Evolutionary conservation across 2,797 vertebrate species (phyloP).

Genomic region (Pseudomugil gertrudae): DNA sequence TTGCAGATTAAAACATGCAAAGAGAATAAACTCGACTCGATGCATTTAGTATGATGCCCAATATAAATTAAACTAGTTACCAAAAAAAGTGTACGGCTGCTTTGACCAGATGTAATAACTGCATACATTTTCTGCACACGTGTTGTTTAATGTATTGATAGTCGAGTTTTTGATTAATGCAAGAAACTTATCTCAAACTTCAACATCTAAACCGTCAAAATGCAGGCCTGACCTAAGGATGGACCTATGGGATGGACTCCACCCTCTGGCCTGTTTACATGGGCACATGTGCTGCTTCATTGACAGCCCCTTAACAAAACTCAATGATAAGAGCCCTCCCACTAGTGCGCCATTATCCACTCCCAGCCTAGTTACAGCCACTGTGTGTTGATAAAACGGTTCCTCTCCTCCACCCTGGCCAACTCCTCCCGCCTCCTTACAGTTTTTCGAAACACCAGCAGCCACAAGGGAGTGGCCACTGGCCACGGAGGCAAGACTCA

Average conservation of each 20-base stretch:
- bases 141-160: no score
- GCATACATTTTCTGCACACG: no score
- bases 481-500: slow-evolving; percentile 77
- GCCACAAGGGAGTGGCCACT: slow-evolving; percentile 79
- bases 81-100: no score
- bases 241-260: slow-evolving; percentile 70
- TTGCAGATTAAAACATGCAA: background rate
- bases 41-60: no score
- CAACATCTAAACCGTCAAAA: background rate
- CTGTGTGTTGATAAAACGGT: slow-evolving; percentile 44
- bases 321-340: slow-evolving; percentile 67
- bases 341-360: slow-evolving; percentile 64
- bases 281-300: slow-evolving; percentile 75
- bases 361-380: slow-evolving; percentile 61
- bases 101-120: no score
- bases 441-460: slow-evolving; percentile 66
- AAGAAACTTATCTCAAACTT: background rate
- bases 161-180: background rate
- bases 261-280: slow-evolving; percentile 78
- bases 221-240: slow-evolving; percentile 24
- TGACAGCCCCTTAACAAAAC: slow-evolving; percentile 67
- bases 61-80: no score
- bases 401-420: slow-evolving; percentile 48
- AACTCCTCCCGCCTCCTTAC: slow-evolving; percentile 68
- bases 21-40: no score